Evolutionary conservation across 2,888 invertebrate species (phyloP).

Genomic region (Eretmocerus hayati): DNA sequence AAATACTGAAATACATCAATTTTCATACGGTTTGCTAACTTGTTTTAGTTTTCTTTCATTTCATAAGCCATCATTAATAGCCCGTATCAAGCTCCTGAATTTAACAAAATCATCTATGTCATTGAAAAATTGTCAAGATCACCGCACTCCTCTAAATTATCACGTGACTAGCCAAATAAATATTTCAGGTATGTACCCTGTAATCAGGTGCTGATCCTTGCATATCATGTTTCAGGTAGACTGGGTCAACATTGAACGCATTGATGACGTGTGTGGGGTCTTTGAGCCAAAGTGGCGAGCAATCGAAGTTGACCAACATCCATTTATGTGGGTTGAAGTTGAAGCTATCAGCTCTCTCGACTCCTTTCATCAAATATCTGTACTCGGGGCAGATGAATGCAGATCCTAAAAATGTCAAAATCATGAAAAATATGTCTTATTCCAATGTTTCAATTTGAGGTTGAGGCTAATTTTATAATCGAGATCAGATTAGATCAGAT

Average conservation of each 20-base stretch:
- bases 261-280: slow-evolving; percentile 84
- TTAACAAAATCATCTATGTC: too few species aligned
- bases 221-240: slow-evolving; percentile 91
- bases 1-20: neutral
- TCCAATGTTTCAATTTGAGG: too few species aligned
- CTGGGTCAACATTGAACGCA: slow-evolving; percentile 94
- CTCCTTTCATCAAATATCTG: slow-evolving; percentile 79
- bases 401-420: slow-evolving; percentile 55
- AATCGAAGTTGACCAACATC: slow-evolving; percentile 98
- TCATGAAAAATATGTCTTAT: too few species aligned
- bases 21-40: neutral
- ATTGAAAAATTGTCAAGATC: too few species aligned
- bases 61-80: too few species aligned
- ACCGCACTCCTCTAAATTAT: too few species aligned
- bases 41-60: neutral
- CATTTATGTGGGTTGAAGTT: slow-evolving; percentile 99
- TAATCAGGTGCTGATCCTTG: slow-evolving; percentile 89
- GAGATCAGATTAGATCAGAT: too few species aligned
- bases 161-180: too few species aligned
- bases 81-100: too few species aligned
- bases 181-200: slow-evolving; percentile 61
- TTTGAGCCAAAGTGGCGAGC: slow-evolving; percentile 95
- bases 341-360: slow-evolving; percentile 89
- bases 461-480: too few species aligned
- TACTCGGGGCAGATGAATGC: slow-evolving; percentile 97